Percentiles rank a stretch among this genome's conserved stretches.
These are phyloP conservation scores for Periplaneta americana DNA, from an alignment of 1,140 invertebrate species.

Conservation along the genomic window DNA sequence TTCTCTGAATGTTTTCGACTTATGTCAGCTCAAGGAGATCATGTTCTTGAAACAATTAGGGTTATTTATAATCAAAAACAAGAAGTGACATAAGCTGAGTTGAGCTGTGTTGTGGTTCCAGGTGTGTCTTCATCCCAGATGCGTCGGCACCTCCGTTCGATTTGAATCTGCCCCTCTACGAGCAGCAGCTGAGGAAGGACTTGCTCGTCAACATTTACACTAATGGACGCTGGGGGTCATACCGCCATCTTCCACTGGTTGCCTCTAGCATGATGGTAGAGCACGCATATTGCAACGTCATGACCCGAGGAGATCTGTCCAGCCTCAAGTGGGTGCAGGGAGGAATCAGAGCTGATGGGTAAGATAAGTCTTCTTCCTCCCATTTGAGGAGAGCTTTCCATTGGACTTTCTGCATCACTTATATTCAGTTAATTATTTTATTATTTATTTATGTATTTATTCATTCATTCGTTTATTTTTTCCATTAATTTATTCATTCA, in stretches of 20 bases:
- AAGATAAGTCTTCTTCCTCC: too few relatives aligned
- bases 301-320: conserved; percentile 76
- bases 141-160: neutral
- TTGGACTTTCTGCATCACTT: too few relatives aligned
- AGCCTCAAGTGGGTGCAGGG: conserved; percentile 79
- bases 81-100: too few relatives aligned
- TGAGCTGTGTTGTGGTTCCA: conserved; percentile 54
- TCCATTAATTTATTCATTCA: too few relatives aligned
- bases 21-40: too few relatives aligned
- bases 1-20: too few relatives aligned
- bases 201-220: conserved; percentile 76
- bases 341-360: conserved; percentile 29
- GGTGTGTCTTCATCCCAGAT: neutral
- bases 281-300: conserved; percentile 74
- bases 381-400: too few relatives aligned
- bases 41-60: too few relatives aligned
- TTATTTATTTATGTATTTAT: too few relatives aligned
- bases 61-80: too few relatives aligned
- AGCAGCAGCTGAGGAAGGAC: conserved; percentile 61
- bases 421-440: too few relatives aligned
- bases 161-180: conserved; percentile 36
- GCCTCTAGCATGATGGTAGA: conserved; percentile 39
- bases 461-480: too few relatives aligned
- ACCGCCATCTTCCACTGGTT: conserved; percentile 59
- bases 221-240: conserved; percentile 72